phyloP scores from a whole-genome alignment of 1,140 invertebrate genomes.

The Drosophila sturtevanti region DNA sequence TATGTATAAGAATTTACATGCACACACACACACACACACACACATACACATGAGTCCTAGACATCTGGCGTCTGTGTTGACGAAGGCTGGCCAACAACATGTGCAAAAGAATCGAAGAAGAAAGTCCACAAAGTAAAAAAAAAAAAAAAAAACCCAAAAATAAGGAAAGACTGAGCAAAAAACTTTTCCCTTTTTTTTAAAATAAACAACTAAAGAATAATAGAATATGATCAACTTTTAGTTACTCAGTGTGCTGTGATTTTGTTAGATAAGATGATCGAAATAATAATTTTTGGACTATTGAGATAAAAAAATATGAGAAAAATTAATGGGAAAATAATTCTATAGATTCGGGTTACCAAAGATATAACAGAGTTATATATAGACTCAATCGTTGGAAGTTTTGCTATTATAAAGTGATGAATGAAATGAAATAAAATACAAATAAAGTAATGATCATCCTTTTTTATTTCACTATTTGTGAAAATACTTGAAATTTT shows the following conservation, averaged over 20 bases:
- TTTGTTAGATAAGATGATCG: too few species aligned
- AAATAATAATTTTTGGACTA: too few species aligned
- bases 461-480: too few species aligned
- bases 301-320: too few species aligned
- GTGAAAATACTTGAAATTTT: slow-evolving; percentile 3
- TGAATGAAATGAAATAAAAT: too few species aligned
- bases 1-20: slow-evolving; percentile 74
- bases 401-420: too few species aligned
- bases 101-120: slow-evolving; percentile 61
- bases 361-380: too few species aligned
- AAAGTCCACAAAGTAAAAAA: slow-evolving; percentile 28
- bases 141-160: slow-evolving; percentile 8
- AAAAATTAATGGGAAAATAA: too few species aligned
- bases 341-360: too few species aligned
- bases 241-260: neutral
- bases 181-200: slow-evolving; percentile 54
- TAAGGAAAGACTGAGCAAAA: slow-evolving; percentile 2
- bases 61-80: slow-evolving; percentile 69
- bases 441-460: too few species aligned
- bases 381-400: too few species aligned
- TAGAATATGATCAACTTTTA: neutral
- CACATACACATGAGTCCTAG: slow-evolving; percentile 24
- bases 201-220: slow-evolving; percentile 29
- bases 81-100: slow-evolving; percentile 68
- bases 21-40: slow-evolving; percentile 18